phyloP scores from a whole-genome alignment of 2,113 vertebrate species.

The Antechinus stuartii region DNA sequence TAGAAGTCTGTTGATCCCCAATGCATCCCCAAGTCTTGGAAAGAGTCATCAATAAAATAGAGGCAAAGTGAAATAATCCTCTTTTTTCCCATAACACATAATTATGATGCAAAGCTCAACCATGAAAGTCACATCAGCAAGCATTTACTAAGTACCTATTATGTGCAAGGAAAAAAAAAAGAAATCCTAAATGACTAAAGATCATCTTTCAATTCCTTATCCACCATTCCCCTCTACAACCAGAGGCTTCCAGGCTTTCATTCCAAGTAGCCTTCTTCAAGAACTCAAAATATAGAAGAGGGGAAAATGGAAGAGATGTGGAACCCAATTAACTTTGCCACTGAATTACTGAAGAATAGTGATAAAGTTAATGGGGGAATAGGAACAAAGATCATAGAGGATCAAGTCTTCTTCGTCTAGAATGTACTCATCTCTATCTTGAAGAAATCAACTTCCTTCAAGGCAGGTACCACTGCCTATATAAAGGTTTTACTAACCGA shows the following conservation, averaged over 20 bases:
- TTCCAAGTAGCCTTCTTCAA: background rate
- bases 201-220: background rate
- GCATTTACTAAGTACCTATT: background rate
- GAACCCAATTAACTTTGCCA: conserved; percentile 47
- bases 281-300: conserved; percentile 19
- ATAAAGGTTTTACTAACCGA: background rate
- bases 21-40: background rate
- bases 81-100: background rate
- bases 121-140: background rate
- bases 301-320: background rate
- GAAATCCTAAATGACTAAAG: background rate
- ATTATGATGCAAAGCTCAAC: background rate
- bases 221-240: background rate
- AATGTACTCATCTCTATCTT: background rate
- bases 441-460: background rate
- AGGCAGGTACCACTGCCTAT: background rate
- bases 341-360: conserved; percentile 36
- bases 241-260: conserved; percentile 24
- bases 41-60: background rate
- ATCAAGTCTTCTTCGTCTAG: background rate
- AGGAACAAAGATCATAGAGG: background rate
- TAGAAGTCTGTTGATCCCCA: background rate
- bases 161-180: background rate
- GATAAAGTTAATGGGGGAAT: conserved; percentile 42
- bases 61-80: background rate